Evolutionary conservation across 2,888 invertebrate genomes (phyloP).

Genomic region (Drosophila lutescens): DNA sequence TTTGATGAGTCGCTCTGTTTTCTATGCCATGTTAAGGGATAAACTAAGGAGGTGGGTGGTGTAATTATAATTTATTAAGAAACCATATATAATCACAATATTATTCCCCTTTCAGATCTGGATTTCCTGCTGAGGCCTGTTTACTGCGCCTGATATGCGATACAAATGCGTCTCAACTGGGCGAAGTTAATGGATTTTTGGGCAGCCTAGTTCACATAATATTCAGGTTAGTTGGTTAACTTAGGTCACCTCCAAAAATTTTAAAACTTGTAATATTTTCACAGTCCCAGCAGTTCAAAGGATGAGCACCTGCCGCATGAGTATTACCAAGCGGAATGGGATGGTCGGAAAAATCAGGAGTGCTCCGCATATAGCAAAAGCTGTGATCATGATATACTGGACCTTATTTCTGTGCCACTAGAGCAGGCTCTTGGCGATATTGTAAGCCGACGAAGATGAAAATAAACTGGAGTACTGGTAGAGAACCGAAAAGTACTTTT

Average conservation of each 20-base stretch:
- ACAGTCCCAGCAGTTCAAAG: constrained; percentile 78
- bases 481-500: constrained; percentile 17
- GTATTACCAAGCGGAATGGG: constrained; percentile 80
- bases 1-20: constrained; percentile 72
- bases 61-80: too few relatives aligned
- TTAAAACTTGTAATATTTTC: neutral
- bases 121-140: constrained; percentile 87
- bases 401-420: constrained; percentile 79
- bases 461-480: constrained; percentile 51
- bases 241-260: rapidly evolving
- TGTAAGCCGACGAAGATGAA: constrained; percentile 43
- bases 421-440: constrained; percentile 69
- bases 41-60: constrained; percentile 73
- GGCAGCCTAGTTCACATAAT: constrained; percentile 88
- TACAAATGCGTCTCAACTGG: constrained; percentile 84
- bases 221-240: constrained; percentile 86
- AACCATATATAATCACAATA: neutral
- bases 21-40: constrained; percentile 78
- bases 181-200: constrained; percentile 87
- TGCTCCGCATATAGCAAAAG: constrained; percentile 58
- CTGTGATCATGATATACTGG: constrained; percentile 75
- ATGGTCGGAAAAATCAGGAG: constrained; percentile 66
- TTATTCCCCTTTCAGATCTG: constrained; percentile 59
- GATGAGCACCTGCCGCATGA: constrained; percentile 70
- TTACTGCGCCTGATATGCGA: constrained; percentile 89